Conservation (phyloP, 2,888 invertebrate species). For the Cenopis cana region DNA sequence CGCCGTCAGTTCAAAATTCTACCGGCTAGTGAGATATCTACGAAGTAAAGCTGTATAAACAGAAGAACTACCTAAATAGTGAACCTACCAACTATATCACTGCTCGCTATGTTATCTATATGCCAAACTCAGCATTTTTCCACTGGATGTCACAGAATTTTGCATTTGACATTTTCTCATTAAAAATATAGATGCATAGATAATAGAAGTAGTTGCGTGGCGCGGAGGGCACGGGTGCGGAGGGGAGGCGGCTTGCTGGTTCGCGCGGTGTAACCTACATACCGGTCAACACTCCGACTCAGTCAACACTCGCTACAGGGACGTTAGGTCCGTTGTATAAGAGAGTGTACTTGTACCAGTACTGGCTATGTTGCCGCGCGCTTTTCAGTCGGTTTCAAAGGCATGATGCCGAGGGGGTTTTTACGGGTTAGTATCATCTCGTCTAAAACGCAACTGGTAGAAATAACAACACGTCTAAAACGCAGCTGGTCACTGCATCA, state of each 20-base stretch:
- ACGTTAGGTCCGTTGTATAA: constrained; percentile 75
- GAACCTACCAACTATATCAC: neutral
- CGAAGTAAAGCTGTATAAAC: neutral
- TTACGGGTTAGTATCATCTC: too few relatives aligned
- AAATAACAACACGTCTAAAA: too few relatives aligned
- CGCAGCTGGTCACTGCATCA: too few relatives aligned
- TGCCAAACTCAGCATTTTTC: neutral
- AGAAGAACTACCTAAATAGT: too few relatives aligned
- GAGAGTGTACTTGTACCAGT: constrained; percentile 67
- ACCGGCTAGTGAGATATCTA: neutral
- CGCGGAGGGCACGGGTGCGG: constrained; percentile 52
- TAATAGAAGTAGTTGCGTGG: constrained; percentile 78
- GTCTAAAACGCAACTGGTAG: too few relatives aligned
- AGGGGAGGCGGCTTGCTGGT: constrained; percentile 63
- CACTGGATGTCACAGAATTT: constrained; percentile 50
- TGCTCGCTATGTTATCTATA: neutral
- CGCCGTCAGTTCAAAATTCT: neutral
- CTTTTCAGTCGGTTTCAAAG: neutral
- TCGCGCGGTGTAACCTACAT: constrained; percentile 83
- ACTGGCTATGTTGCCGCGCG: constrained; percentile 5
- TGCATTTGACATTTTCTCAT: constrained; percentile 77
- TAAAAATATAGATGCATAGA: constrained; percentile 75
- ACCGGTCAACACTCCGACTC: constrained; percentile 85
- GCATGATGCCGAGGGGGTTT: too few relatives aligned
- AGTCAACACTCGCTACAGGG: constrained; percentile 86